Evolutionary conservation across 2,888 invertebrate species (phyloP).

Genomic region (Petrophora chlorosata): DNA sequence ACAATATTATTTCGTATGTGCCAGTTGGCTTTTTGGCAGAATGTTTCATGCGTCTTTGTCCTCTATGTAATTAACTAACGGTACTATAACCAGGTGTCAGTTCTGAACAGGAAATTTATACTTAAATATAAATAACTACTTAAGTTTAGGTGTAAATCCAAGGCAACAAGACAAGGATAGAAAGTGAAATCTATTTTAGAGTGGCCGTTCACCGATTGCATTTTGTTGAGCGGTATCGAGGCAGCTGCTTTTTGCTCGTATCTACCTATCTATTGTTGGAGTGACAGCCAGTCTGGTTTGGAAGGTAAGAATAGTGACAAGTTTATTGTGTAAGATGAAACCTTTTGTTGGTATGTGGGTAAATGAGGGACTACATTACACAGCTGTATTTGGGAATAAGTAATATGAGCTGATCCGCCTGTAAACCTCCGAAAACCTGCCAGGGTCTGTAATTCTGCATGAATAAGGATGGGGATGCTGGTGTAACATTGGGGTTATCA

Average conservation of each 20-base stretch:
- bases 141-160: constrained; percentile 44
- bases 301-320: constrained; percentile 9
- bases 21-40: no score
- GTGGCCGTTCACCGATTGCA: constrained; percentile 64
- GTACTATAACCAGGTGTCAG: constrained; percentile 5
- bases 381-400: no score
- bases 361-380: no score
- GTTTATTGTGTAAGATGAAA: not conserved
- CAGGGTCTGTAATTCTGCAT: no score
- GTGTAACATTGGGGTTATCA: no score
- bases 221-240: constrained; percentile 44
- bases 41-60: no score
- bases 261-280: constrained; percentile 35
- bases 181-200: constrained; percentile 73
- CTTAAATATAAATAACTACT: constrained; percentile 16
- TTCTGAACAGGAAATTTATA: constrained; percentile 12
- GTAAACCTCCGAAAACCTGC: no score
- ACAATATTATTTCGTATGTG: no score
- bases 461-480: no score
- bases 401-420: no score
- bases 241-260: constrained; percentile 47
- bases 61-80: no score
- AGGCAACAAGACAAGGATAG: constrained; percentile 67
- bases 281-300: constrained; percentile 1
- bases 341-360: not conserved